These are phyloP conservation scores for Typhlichthys subterraneus DNA, from an alignment of 2,797 vertebrate genomes.

Conservation along the genomic window DNA sequence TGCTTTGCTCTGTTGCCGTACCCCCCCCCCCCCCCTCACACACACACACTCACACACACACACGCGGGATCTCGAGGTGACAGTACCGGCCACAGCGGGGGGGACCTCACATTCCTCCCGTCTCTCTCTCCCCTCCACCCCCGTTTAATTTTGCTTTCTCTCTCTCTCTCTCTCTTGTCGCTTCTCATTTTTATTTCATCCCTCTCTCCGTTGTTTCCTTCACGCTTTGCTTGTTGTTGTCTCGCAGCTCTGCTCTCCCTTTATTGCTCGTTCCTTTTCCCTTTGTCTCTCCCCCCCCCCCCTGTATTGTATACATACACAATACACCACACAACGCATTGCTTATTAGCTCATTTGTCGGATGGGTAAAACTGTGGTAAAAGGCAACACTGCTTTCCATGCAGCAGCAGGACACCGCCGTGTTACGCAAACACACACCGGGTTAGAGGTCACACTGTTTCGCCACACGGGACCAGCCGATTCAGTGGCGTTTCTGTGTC, in stretches of 20 bases:
- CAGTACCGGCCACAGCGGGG: constrained; percentile 83
- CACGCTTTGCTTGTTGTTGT: constrained; percentile 9
- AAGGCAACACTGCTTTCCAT: no score
- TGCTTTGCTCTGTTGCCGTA: constrained; percentile 73
- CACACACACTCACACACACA: neutral
- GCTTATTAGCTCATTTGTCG: no score
- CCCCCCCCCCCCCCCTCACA: no score
- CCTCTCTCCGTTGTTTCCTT: neutral
- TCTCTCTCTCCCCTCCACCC: neutral
- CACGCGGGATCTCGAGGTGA: constrained; percentile 82
- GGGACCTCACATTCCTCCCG: constrained; percentile 51
- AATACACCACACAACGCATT: no score
- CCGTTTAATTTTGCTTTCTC: constrained; percentile 12
- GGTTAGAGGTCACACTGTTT: no score
- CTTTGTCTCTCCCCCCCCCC: constrained; percentile 31
- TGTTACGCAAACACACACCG: no score
- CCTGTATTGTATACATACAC: neutral
- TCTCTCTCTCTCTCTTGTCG: constrained; percentile 22
- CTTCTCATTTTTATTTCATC: constrained; percentile 12
- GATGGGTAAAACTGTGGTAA: no score
- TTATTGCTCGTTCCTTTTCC: constrained; percentile 40
- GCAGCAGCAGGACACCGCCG: no score
- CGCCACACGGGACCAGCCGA: no score
- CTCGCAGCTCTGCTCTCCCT: constrained; percentile 44
- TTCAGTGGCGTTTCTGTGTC: no score